Evolutionary conservation across 2,113 vertebrate species (phyloP).

Genomic region (Hippopotamus amphibius): DNA sequence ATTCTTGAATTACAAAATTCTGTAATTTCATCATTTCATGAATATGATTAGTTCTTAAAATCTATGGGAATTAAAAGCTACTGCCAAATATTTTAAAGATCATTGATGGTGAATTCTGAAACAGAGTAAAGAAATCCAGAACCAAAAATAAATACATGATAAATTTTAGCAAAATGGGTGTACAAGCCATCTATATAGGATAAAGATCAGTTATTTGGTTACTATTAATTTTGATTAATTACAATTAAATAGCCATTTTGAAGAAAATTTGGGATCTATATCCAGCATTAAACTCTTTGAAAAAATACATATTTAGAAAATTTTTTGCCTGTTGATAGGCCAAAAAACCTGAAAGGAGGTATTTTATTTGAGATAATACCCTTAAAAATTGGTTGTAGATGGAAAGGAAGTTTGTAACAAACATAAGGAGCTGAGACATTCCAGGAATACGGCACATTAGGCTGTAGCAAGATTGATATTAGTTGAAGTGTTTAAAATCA

Average conservation of each 20-base stretch:
- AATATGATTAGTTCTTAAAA: background rate
- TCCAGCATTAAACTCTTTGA: background rate
- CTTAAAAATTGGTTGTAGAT: background rate
- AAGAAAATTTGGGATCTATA: background rate
- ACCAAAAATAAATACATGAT: background rate
- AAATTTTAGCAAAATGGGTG: background rate
- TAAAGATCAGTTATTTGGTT: background rate
- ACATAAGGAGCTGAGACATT: background rate
- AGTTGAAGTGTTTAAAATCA: constrained; percentile 46
- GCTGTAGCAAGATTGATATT: background rate
- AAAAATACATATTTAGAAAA: background rate
- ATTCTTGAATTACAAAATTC: background rate
- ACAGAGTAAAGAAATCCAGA: constrained; percentile 27
- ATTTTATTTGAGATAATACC: constrained; percentile 6
- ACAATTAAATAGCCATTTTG: background rate
- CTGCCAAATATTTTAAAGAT: constrained; percentile 22
- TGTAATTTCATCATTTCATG: background rate
- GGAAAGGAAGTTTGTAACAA: background rate
- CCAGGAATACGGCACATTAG: background rate
- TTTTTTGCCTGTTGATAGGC: background rate
- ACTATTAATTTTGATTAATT: constrained; percentile 9
- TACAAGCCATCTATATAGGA: background rate
- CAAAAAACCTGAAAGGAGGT: background rate
- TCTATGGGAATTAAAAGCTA: background rate
- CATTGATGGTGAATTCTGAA: constrained; percentile 3